A percentile compares a stretch with the other conserved stretches of the same genome.
Conservation (phyloP, 2,888 invertebrate species). For the Heliconius sara region DNA sequence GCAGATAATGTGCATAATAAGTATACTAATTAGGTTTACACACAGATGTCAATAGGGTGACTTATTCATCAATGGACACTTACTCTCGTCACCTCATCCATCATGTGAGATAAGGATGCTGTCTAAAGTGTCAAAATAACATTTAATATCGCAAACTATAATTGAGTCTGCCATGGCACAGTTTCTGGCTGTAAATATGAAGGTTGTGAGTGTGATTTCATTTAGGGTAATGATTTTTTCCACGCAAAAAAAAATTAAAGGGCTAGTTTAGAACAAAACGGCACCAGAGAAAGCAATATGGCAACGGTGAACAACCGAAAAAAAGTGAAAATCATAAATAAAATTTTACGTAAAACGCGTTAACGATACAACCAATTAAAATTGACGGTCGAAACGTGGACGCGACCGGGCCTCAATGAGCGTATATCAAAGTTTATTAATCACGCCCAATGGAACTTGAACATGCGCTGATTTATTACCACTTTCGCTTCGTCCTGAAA, state of each 20-base stretch:
- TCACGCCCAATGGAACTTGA: constrained; percentile 60
- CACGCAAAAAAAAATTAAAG: no score
- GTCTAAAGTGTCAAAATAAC: constrained; percentile 28
- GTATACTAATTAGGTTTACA: constrained; percentile 39
- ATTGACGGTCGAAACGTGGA: constrained; percentile 48
- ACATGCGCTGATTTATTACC: constrained; percentile 71
- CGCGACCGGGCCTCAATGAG: constrained; percentile 49
- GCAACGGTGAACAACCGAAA: constrained; percentile 40
- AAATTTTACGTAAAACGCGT: constrained; percentile 48
- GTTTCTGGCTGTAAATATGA: background rate
- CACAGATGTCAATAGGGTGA: constrained; percentile 28
- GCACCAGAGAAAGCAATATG: constrained; percentile 48
- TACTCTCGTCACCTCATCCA: constrained; percentile 43
- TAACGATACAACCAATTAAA: constrained; percentile 54
- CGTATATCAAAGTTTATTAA: constrained; percentile 53
- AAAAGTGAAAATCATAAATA: constrained; percentile 50
- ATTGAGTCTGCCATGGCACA: background rate
- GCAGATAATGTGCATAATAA: constrained; percentile 8
- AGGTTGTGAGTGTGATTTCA: background rate
- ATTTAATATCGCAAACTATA: constrained; percentile 10
- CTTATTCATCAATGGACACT: constrained; percentile 37
- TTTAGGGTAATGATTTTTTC: background rate
- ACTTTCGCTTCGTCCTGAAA: constrained; percentile 73
- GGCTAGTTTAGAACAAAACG: background rate
- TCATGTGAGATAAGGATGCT: constrained; percentile 39